Evolutionary conservation across 2,888 invertebrate genomes (phyloP).

Genomic region (Cheilosia urbana): DNA sequence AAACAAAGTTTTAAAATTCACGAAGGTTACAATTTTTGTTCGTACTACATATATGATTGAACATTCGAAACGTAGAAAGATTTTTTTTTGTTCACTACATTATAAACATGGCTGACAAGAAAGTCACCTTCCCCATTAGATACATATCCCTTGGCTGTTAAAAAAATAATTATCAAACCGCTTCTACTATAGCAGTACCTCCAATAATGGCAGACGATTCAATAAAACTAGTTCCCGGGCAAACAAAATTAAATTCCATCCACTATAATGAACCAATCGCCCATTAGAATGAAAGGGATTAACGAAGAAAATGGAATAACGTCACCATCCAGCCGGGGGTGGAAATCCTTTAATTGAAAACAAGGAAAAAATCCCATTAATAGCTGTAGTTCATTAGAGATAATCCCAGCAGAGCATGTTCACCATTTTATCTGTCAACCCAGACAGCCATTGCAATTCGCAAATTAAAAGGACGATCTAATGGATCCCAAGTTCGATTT

Average conservation of each 20-base stretch:
- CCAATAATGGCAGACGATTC: background rate
- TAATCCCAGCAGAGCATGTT: background rate
- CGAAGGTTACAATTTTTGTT: no score
- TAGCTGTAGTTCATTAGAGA: constrained; percentile 42
- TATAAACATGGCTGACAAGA: no score
- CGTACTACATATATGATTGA: no score
- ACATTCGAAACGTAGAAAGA: no score
- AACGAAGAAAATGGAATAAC: constrained; percentile 14
- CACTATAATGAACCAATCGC: constrained; percentile 57
- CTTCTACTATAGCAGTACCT: background rate
- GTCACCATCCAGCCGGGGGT: constrained; percentile 31
- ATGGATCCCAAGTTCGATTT: background rate
- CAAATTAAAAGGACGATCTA: background rate
- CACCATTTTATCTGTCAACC: constrained; percentile 29
- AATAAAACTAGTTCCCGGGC: constrained; percentile 16
- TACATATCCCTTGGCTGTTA: background rate
- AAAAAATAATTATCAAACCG: background rate
- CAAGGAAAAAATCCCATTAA: constrained; percentile 16
- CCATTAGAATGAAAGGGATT: constrained; percentile 28
- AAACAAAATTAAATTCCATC: constrained; percentile 49
- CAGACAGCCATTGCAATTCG: constrained; percentile 45
- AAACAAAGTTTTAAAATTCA: no score
- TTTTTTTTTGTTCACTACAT: no score
- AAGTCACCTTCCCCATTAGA: no score
- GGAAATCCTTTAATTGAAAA: constrained; percentile 24